Evolutionary conservation across 2,113 vertebrate species (phyloP).

Genomic region (Hucho hucho): DNA sequence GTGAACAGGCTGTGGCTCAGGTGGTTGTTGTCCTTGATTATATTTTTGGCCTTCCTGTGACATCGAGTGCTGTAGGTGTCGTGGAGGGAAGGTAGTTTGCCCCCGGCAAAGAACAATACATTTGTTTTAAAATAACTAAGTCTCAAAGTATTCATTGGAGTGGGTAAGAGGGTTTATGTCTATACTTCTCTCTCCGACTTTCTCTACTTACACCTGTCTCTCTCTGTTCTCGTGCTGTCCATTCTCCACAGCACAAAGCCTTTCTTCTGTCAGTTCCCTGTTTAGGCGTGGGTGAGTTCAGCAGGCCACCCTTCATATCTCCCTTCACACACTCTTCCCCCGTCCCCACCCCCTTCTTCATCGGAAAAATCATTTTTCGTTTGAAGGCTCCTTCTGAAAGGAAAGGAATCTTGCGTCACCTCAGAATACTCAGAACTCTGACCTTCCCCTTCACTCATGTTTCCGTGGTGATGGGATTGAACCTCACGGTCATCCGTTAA

Average conservation of each 20-base stretch:
- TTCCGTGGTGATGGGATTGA: conserved; percentile 8
- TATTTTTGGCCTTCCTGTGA: no score
- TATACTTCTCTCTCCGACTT: neutral
- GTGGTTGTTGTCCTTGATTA: no score
- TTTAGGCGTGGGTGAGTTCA: neutral
- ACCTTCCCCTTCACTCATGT: neutral
- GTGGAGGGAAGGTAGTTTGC: no score
- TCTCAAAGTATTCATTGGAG: neutral
- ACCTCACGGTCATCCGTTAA: conserved; percentile 6
- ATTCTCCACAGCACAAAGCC: neutral
- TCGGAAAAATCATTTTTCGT: conserved; percentile 6
- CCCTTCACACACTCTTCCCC: neutral
- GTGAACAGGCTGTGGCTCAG: no score
- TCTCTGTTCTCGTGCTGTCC: neutral
- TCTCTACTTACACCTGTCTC: neutral
- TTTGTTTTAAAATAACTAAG: no score
- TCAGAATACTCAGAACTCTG: neutral
- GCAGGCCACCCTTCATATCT: neutral
- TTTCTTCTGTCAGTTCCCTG: neutral
- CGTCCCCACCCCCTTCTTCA: neutral
- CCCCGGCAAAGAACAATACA: no score
- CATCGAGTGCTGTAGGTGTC: no score
- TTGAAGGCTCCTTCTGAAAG: conserved; percentile 2
- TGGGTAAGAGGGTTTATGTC: no score
- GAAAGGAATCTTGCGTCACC: neutral